phyloP scores from a whole-genome alignment of 2,113 vertebrate species.

The Cricetomys ansorgei region DNA sequence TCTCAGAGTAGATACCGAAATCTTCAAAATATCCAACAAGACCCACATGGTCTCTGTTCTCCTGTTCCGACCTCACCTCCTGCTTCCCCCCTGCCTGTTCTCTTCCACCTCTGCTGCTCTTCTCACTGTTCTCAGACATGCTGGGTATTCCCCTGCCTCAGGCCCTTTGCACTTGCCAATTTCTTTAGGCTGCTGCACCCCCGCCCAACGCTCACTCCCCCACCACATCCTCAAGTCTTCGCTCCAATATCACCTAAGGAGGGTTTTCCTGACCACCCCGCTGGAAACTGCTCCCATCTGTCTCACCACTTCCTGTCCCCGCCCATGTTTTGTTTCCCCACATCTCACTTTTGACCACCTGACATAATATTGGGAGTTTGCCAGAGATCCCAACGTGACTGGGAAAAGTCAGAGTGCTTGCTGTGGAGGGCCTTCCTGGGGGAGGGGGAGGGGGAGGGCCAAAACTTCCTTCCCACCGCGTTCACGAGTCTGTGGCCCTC shows the following conservation, averaged over 20 bases:
- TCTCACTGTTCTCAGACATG: neutral
- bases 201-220: too few relatives aligned
- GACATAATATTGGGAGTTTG: neutral
- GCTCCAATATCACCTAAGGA: neutral
- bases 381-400: neutral
- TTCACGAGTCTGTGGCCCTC: neutral
- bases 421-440: neutral
- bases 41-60: too few relatives aligned
- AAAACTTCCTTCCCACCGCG: neutral
- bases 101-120: neutral
- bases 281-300: neutral
- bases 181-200: neutral
- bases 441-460: neutral
- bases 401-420: neutral
- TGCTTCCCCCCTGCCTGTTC: neutral
- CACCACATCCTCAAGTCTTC: neutral
- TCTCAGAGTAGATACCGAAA: neutral
- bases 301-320: neutral
- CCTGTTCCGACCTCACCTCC: neutral
- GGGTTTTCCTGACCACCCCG: neutral
- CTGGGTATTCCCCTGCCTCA: neutral
- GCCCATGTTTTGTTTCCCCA: neutral
- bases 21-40: neutral
- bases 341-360: neutral
- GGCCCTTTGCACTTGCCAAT: slow-evolving; percentile 12